Evolutionary conservation across 2,888 invertebrate genomes (phyloP), one percentile per base, ranked within the genome.

Genomic region (Fabriciana adippe): DNA sequence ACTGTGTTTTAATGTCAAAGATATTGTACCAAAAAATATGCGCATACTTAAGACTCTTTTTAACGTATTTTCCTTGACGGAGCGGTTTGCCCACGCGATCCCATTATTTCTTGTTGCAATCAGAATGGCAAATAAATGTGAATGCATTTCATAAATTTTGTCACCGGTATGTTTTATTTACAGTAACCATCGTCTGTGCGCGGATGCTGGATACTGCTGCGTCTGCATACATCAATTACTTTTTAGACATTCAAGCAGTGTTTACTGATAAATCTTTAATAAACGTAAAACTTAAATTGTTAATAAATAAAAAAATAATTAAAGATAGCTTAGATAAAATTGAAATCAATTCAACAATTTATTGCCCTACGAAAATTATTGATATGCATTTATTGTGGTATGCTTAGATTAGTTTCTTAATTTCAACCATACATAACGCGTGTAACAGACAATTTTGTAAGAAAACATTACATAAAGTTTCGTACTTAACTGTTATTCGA

Each of bases 31-130:
- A 45, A 47, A 66, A 57, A 60, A 18, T 54, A 66, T 60, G 59
- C 35, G 60, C 66, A 66, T 66, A 59, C 57, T 54, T 54, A 57
- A 60, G 31, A 59, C 14, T 35, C 55, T 68, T 60, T 26, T 67
- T 65, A 70, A 72, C 66, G 53, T 67, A 47, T 66, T 71, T 72
- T 72, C 64, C 67, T 71, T 57, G 74, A 68, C 66, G 65, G 70
- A 70, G 75, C 72, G 71, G 75, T 76, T 73, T 72, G 72, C 76
- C 77, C 76, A 75, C 77, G 75, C 66, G 66, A 60, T 56, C 64
- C 66, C 64, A 70, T 69, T 65, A 72, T 70, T 72, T 64, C 64
- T 70, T 68, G 69, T 68, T 69, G 67, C 72, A 66, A 68, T 69
- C 67, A 69, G 66, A 60, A 72, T 63, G 68, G 66, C 69, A 69